Evolutionary conservation across 2,113 vertebrate species (phyloP).

Genomic region (Rhinoderma darwinii): DNA sequence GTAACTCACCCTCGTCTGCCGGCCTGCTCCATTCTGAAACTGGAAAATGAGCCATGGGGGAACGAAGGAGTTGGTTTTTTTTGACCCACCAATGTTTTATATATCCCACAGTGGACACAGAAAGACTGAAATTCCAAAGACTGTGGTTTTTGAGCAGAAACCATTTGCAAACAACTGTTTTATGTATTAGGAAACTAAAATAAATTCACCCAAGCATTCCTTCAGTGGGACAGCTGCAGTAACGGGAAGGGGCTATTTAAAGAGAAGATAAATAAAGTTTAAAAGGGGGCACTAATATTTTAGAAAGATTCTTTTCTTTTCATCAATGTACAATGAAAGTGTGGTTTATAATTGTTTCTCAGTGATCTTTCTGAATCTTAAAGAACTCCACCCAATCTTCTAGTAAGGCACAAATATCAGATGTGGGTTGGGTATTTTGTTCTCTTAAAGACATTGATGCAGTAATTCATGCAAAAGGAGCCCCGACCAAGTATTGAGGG

Average conservation of each 20-base stretch:
- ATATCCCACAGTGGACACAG: not conserved
- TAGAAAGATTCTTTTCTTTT: not conserved
- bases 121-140: not conserved
- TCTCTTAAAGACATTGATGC: not conserved
- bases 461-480: too few species aligned
- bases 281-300: not conserved
- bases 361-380: not conserved
- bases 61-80: not conserved
- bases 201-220: slow-evolving; percentile 3
- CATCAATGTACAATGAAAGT: not conserved
- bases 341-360: not conserved
- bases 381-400: not conserved
- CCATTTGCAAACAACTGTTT: slow-evolving; percentile 2
- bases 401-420: not conserved
- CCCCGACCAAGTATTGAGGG: too few species aligned
- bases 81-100: not conserved
- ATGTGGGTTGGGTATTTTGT: not conserved
- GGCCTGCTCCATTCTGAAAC: not conserved
- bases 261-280: slow-evolving; percentile 28
- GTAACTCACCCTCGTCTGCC: too few species aligned
- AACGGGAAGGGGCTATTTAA: slow-evolving; percentile 8
- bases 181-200: slow-evolving; percentile 24
- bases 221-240: slow-evolving; percentile 3
- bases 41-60: not conserved
- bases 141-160: not conserved